These are phyloP conservation scores for Anadara kagoshimensis DNA, from an alignment of 1,140 invertebrate genomes.

Conservation along the genomic window DNA sequence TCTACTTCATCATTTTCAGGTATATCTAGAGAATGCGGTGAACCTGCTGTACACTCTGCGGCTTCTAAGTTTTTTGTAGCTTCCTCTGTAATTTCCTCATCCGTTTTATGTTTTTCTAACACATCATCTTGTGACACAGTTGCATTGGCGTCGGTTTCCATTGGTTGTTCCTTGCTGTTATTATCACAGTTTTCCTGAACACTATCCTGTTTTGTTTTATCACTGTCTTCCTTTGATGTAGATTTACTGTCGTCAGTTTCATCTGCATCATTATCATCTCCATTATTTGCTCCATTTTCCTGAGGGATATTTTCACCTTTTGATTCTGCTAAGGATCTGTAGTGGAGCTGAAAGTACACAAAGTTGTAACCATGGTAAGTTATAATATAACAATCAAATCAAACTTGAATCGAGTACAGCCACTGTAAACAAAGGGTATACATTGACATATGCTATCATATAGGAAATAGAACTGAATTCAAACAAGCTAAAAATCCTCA, in stretches of 20 bases:
- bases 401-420: neutral
- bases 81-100: no score
- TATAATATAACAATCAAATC: neutral
- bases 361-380: neutral
- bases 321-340: constrained; percentile 32
- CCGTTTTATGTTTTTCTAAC: no score
- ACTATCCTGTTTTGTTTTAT: constrained; percentile 8
- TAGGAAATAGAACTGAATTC: no score
- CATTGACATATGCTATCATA: no score
- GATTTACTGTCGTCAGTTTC: no score
- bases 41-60: no score
- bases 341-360: constrained; percentile 23
- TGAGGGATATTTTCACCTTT: neutral
- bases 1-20: neutral
- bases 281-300: constrained; percentile 5
- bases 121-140: no score
- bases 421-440: no score
- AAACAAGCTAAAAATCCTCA: no score
- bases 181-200: constrained; percentile 20
- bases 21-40: no score
- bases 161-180: constrained; percentile 6
- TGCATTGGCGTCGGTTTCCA: no score
- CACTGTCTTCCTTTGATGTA: constrained; percentile 8
- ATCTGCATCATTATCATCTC: constrained; percentile 15
- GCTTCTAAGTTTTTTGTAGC: no score